Base-by-base conservation (phyloP, 1,140 invertebrate species). In the Amphibalanus amphitrite region DNA sequence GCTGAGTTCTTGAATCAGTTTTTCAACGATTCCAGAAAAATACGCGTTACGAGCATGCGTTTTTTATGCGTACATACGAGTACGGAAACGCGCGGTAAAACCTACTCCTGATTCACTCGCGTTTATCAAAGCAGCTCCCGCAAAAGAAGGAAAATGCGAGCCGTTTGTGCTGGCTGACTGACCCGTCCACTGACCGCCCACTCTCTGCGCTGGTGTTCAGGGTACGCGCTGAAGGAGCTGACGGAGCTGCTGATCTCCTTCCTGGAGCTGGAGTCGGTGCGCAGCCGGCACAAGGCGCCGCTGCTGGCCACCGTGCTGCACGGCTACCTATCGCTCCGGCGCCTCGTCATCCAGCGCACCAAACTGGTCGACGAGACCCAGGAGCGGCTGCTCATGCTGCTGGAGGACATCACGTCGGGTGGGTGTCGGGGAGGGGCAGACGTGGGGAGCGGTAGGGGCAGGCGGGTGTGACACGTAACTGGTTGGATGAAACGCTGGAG, bases 351-450 rank as follows among this genome's bases (percentile, higher is more conserved):
- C 69, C 95, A 98, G 80, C 83, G 95, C 72, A 98, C 95, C 0
- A 87, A 95, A 72, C 84, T 96, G 29, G 94, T 97, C 67, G 95
- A 98, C 80, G 94, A 97, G 79, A 95, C 95, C 0, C 95, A 98
- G 81, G 93, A 97, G 78, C 95, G 95, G 78, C 81, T 98, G 20
- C 82, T 98, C 0, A 93, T 95, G 78, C 83, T 97, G 72, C 82
- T 98, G 4, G 96, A 98, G 82, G 93, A 97, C 79, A 95, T 98
- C 87, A 98, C 95, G 0, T 92, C 90, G 40, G 91, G 89, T 89
- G 77, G 67, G 59, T 28, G 25, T 33, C 73, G 59, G 10, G 28
- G 28, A 13, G 30, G 23, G 26, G 47, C 40, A 64, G 33, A 4
- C 15, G 4, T 6, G 33, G 33, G 47, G 23, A 1, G 17, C 47